These are phyloP conservation scores for Parotocinclus haroldoi DNA, from an alignment of 2,797 vertebrate genomes.

Conservation along the genomic window DNA sequence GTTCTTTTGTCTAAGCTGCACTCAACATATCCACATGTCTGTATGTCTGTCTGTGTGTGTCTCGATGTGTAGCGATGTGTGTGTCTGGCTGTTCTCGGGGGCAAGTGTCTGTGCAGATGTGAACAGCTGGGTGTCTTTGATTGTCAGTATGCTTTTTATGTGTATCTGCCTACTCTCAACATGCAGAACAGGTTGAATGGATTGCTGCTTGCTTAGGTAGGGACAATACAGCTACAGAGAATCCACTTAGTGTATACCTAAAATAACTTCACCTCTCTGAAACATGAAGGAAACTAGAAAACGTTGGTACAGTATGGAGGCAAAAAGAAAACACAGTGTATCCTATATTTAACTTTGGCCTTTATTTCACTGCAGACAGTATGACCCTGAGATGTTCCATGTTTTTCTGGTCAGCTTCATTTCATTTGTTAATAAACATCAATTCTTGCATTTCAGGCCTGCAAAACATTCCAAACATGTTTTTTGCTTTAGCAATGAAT, in stretches of 20 bases:
- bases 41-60: constrained; percentile 70
- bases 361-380: too few relatives aligned
- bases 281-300: not conserved
- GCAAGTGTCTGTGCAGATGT: constrained; percentile 4
- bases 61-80: constrained; percentile 52
- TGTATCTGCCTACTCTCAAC: constrained; percentile 6
- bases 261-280: not conserved
- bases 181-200: not conserved
- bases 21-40: constrained; percentile 71
- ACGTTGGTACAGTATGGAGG: not conserved
- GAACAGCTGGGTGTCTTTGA: constrained; percentile 43
- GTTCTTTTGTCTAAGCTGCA: constrained; percentile 71
- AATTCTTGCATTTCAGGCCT: too few relatives aligned
- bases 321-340: too few relatives aligned
- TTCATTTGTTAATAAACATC: too few relatives aligned
- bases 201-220: too few relatives aligned
- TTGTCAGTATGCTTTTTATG: constrained; percentile 22
- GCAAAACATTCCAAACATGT: too few relatives aligned
- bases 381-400: too few relatives aligned
- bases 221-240: too few relatives aligned
- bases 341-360: too few relatives aligned
- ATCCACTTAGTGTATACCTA: too few relatives aligned
- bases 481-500: too few relatives aligned
- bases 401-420: too few relatives aligned
- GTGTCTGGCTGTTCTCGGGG: not conserved